These are phyloP conservation scores for Gymnobelideus leadbeateri DNA, from an alignment of 2,113 vertebrate species.

Conservation along the genomic window DNA sequence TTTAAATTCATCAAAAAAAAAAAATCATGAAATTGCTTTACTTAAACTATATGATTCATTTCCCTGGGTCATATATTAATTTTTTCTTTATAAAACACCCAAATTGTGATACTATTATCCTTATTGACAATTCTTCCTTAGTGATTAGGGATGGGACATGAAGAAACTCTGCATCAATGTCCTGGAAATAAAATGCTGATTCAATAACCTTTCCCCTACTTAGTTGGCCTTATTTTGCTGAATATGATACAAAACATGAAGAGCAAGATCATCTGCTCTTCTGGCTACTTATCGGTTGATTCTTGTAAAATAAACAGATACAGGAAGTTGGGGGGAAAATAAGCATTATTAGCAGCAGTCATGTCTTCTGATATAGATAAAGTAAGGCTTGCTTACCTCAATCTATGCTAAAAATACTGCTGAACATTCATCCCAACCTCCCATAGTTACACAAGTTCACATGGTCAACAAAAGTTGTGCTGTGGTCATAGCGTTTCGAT, in stretches of 20 bases:
- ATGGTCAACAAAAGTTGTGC: constrained; percentile 62
- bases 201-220: constrained; percentile 56
- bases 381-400: constrained; percentile 72
- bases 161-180: background rate
- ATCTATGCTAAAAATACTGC: constrained; percentile 59
- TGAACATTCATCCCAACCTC: constrained; percentile 62
- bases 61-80: background rate
- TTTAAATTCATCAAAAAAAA: background rate
- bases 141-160: background rate
- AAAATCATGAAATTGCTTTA: background rate
- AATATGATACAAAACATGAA: constrained; percentile 51
- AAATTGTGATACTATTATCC: background rate
- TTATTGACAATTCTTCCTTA: background rate
- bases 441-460: constrained; percentile 77
- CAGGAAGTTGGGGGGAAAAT: constrained; percentile 74
- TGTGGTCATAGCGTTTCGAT: constrained; percentile 41
- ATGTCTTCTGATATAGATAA: constrained; percentile 72
- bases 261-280: constrained; percentile 61
- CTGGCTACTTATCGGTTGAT: constrained; percentile 73
- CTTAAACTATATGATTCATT: background rate
- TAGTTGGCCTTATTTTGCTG: constrained; percentile 49
- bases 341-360: constrained; percentile 55
- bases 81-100: background rate
- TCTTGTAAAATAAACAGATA: constrained; percentile 77
- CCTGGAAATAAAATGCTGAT: constrained; percentile 52